A percentile compares a stretch with the other conserved stretches of the same genome.
Evolutionary conservation across 1,140 invertebrate species (phyloP).

Genomic region (Sycophaga agraensis): DNA sequence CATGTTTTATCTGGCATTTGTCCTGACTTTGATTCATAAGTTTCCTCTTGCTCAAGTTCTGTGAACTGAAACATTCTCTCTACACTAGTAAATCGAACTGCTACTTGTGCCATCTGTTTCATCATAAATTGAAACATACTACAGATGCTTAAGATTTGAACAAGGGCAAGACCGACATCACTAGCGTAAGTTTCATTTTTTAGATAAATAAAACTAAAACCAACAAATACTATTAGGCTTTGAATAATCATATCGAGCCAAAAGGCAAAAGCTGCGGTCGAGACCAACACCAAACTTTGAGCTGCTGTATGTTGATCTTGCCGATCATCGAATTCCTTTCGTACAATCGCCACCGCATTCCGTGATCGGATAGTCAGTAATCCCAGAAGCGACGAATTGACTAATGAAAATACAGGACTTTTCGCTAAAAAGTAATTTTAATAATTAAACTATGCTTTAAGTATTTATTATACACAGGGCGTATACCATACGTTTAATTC

Average conservation of each 20-base stretch:
- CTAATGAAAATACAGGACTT: slow-evolving; percentile 76
- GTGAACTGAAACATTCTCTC: slow-evolving; percentile 79
- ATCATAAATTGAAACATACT: slow-evolving; percentile 86
- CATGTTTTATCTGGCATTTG: slow-evolving; percentile 64
- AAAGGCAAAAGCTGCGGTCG: slow-evolving; percentile 77
- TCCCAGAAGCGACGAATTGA: slow-evolving; percentile 76
- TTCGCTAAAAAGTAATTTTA: no score
- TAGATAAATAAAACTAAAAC: slow-evolving; percentile 70
- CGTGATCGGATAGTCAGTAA: slow-evolving; percentile 79
- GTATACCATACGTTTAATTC: no score
- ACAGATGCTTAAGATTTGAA: slow-evolving; percentile 62
- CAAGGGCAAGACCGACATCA: slow-evolving; percentile 51
- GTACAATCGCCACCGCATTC: slow-evolving; percentile 67
- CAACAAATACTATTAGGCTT: slow-evolving; percentile 66
- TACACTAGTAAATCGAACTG: slow-evolving; percentile 85
- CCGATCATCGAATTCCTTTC: slow-evolving; percentile 71
- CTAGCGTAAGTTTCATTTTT: slow-evolving; percentile 42
- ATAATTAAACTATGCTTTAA: no score
- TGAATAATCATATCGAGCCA: slow-evolving; percentile 77
- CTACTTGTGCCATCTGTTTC: slow-evolving; percentile 77
- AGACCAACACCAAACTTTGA: slow-evolving; percentile 72
- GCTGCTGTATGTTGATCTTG: slow-evolving; percentile 65
- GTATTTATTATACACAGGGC: no score
- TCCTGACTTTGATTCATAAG: slow-evolving; percentile 48
- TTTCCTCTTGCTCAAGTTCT: slow-evolving; percentile 64